phyloP scores from a whole-genome alignment of 2,113 vertebrate species.

The Cervus canadensis region DNA sequence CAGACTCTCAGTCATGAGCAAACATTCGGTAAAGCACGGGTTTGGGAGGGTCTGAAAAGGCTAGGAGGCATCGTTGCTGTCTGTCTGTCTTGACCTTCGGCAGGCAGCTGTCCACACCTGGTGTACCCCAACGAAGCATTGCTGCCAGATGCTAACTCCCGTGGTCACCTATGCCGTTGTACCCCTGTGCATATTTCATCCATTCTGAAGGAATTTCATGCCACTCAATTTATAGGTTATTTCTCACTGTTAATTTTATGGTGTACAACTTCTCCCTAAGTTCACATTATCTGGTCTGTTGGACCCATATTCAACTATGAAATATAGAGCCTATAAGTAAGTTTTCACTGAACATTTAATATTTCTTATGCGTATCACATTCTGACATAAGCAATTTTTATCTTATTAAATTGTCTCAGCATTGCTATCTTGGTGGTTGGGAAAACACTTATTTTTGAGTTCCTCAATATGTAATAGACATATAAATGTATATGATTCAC shows the following conservation, averaged over 20 bases:
- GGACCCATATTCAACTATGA: neutral
- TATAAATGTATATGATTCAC: neutral
- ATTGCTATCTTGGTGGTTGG: neutral
- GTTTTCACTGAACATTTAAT: neutral
- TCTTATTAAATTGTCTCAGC: neutral
- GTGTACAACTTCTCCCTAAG: neutral
- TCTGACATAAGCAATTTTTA: neutral
- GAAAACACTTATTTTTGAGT: conserved; percentile 12
- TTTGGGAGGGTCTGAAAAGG: neutral
- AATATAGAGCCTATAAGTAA: neutral
- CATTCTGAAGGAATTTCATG: neutral
- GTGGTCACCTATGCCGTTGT: neutral
- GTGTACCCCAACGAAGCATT: neutral
- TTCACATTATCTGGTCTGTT: neutral
- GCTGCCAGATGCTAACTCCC: neutral
- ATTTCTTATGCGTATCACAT: neutral
- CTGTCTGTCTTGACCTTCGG: neutral
- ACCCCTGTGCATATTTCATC: neutral
- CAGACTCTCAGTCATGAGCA: neutral
- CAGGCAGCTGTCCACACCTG: neutral
- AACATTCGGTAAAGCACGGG: neutral
- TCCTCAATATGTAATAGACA: neutral
- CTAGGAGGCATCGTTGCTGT: neutral
- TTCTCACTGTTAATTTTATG: neutral
- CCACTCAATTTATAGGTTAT: neutral